Base-by-base conservation (phyloP, 2,113 vertebrate genomes). In the Sphaerodactylus townsendi region DNA sequence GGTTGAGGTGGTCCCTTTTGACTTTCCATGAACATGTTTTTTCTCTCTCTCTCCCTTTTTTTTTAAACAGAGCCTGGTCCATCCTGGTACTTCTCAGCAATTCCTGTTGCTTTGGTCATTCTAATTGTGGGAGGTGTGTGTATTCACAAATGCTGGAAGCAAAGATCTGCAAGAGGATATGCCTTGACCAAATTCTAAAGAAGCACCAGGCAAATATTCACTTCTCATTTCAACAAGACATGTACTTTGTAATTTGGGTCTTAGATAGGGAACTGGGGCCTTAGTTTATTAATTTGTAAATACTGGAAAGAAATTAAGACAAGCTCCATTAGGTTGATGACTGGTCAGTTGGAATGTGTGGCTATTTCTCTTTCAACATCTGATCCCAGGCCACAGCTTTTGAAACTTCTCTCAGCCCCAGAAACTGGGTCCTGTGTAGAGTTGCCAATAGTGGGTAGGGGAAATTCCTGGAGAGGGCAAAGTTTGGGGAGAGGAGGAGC, bases 11-110 rank as follows among this genome's bases (percentile, higher is more conserved):
- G 53, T 21, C 19, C 19, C 2, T 21, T 56, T 66, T 41, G 65
- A 2, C 37, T 59, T 14, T n/a, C n/a, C 33, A 53, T 53, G 30
- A 46, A 68, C 78, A 64, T 82, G 28, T 56, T 77, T 86, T 86
- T 19, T 56, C 53, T 53, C 50, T 53, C 50, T 17, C 50, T 17
- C 50, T 17, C 50, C 4, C 4, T 21, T 93, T 83, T 87, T 78
- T 89, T 91, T 90, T 92, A 78, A 62, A 62, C 94, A 97, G 97
- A 93, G 37, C 39, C 83, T 0, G 74, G 87, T 4, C 91, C 94
- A 84, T 93, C 96, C 69, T 97, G 96, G 96, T 87, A 92, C 64
- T 15, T 95, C 41, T 90, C 92, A 1, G 41, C 88, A 87, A 90
- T 94, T 66, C 96, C 95, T 0, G 0, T 94, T 2, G 64, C 23